Conservation (phyloP, 2,113 vertebrate species). For the Numenius arquata region DNA sequence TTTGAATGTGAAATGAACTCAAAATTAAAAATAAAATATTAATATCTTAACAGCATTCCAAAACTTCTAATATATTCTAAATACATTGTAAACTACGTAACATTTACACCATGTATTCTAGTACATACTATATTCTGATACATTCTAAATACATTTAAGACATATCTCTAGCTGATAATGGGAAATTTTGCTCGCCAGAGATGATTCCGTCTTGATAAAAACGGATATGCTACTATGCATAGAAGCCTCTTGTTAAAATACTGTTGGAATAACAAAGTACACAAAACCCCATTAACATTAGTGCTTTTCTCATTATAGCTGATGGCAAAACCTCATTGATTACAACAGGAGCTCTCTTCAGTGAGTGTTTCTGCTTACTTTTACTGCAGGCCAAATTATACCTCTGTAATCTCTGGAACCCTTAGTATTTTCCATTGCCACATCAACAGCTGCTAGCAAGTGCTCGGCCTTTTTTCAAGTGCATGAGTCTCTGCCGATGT, state of each 20-base stretch:
- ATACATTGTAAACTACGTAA: not conserved
- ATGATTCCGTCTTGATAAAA: not conserved
- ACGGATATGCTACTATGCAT: not conserved
- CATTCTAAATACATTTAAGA: not conserved
- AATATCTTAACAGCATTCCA: not conserved
- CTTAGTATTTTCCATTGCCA: constrained; percentile 64
- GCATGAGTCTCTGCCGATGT: not conserved
- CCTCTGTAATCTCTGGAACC: constrained; percentile 55
- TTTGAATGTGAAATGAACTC: not conserved
- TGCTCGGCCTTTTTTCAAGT: not conserved
- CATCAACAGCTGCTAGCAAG: constrained; percentile 59
- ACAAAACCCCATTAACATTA: not conserved
- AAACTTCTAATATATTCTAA: not conserved
- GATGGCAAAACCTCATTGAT: constrained; percentile 8
- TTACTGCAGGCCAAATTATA: constrained; percentile 38
- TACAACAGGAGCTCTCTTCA: not conserved
- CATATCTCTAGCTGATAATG: not conserved
- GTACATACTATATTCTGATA: not conserved
- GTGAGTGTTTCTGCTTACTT: constrained; percentile 17
- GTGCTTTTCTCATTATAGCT: not conserved
- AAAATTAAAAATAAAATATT: not conserved
- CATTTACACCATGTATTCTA: not conserved
- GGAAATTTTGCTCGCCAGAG: not conserved
- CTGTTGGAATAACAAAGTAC: not conserved
- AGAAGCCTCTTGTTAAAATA: constrained; percentile 1